Evolutionary conservation across 2,888 invertebrate species (phyloP), one percentile per base, ranked within the genome.

Genomic region (Stramonita haemastoma): DNA sequence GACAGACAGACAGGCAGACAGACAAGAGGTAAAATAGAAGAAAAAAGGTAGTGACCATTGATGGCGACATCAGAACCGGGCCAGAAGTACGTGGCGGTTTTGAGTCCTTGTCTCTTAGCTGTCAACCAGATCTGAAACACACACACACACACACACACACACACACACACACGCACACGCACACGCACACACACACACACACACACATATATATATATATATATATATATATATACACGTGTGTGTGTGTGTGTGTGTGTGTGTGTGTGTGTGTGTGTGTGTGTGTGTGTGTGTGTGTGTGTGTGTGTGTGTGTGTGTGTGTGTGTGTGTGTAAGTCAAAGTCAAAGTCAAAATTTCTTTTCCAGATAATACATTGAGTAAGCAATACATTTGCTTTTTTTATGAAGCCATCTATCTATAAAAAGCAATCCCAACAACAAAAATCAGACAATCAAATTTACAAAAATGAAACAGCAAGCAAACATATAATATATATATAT

Each of bases 61-160:
- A 89, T 89, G 15, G 94, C 92, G 11, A 94, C 94, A 90, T 94
- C 95, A 29, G 95, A 94, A 32, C 95, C 95, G 8, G 94, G 93
- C 95, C 95, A 95, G 91, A 94, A 95, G 90, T 93, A 94, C 0
- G 94, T 92, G 0, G 93, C 94, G 32, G 93, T 91, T 79, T 91
- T 94, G 87, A 93, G 93, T 13, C 95, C 93, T 73, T 94, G 93
- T 56, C 93, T 94, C 88, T 92, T 91, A 17, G 93, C 95, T 26
- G 95, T 95, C 81, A 93, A 92, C 95, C 95, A 95, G 29, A 95
- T 92, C 96, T 96, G 89, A 26, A 83, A 83, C 81, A 66, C 66
- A 66, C 66, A 66, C 19, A 66, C 17, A 66, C 26, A 66, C 19
- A 66, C 66, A 66, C 46, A 60, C 17, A 22, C 22, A 22, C 22